Base-by-base conservation (phyloP, 2,113 vertebrate genomes). In the Pipa parva region DNA sequence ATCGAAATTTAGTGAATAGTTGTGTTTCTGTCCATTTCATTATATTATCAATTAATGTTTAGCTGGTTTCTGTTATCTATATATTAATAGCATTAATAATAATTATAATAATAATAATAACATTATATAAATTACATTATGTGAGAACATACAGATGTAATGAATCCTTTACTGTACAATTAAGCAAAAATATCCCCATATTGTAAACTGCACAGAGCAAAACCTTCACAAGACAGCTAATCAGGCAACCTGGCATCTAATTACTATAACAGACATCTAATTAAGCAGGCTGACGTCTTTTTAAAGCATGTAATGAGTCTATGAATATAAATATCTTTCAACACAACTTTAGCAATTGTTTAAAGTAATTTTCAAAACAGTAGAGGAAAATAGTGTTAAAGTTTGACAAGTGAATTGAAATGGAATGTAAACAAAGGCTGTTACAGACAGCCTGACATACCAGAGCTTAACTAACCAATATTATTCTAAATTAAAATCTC, bases 241-340 rank as follows among this genome's bases (percentile, higher is more conserved):
- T 59, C 65, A 68, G 50, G 46, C 27, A 59, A 51, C n/a, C 42
- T 68, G 64, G 37, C 65, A 51, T 25, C 28, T 68, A 68, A 68
- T 68, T 68, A 68, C 55, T 20, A 22, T 36, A 59, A 59, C 46
- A 59, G 31, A 26, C 22, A 60, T 51, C 25, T 68, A 68, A 68
- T 68, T 68, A 68, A 33, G 56, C 46, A 59, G 21, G 39, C 59
- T 68, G 56, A 68, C 65, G 52, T 59, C 45, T 60, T 60, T 68
- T 59, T 59, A 48, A 59, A 25, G 9, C 55, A 58, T 24, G 29
- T 28, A 51, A 59, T 52, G 56, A 68, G 60, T 52, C 29, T 68
- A 68, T 68, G 45, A 68, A 60, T 68, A 68, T 68, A 15, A 68
- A 51, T 49, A 68, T 59, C 17, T 59, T 58, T 58, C 21, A 37